Evolutionary conservation across 2,113 vertebrate species (phyloP).

Genomic region (Pedetes capensis): DNA sequence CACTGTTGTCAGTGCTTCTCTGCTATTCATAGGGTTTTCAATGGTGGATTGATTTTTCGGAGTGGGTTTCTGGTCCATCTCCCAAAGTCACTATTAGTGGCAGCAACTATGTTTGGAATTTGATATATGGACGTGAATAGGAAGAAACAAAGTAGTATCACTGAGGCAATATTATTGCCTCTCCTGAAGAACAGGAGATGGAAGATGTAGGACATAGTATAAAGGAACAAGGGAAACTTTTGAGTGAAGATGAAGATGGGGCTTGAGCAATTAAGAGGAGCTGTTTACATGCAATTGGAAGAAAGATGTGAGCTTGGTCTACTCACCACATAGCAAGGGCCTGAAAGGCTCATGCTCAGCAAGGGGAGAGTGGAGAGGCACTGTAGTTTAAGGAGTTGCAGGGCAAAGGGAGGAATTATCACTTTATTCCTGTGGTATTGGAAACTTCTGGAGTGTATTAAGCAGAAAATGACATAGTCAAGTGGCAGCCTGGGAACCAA

Average conservation of each 20-base stretch:
- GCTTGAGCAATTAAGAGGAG: neutral
- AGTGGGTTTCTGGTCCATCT: too few relatives aligned
- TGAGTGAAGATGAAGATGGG: neutral
- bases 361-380: neutral
- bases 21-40: too few relatives aligned
- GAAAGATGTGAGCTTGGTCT: neutral
- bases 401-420: neutral
- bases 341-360: neutral
- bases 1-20: too few relatives aligned
- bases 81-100: too few relatives aligned
- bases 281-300: neutral
- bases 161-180: neutral
- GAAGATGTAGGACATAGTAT: neutral
- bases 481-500: neutral
- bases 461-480: neutral
- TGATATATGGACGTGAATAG: neutral
- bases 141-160: neutral
- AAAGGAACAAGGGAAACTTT: neutral
- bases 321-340: fast-evolving
- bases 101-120: neutral
- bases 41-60: too few relatives aligned
- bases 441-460: neutral
- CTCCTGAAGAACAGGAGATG: neutral
- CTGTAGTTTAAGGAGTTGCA: neutral
- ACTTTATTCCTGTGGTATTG: neutral